Conservation (phyloP, 2,888 invertebrate species). For the Dichetophora obliterata region DNA sequence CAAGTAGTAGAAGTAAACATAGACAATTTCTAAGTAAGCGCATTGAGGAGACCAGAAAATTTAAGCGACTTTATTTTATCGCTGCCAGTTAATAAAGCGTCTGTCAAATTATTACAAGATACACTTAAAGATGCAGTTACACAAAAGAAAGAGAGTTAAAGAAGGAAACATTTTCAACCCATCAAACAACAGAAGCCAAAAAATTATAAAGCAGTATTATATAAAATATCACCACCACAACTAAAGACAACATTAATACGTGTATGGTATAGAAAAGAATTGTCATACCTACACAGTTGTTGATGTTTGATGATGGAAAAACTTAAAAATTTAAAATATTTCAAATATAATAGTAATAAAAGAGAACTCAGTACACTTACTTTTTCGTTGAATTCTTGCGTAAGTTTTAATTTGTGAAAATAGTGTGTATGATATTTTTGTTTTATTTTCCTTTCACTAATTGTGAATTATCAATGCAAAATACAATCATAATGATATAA, state of each 20-base stretch:
- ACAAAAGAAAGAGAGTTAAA: background rate
- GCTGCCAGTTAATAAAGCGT: too few relatives aligned
- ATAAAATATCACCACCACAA: conserved; percentile 8
- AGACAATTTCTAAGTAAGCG: too few relatives aligned
- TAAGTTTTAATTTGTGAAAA: background rate
- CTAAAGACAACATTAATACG: background rate
- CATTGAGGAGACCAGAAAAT: too few relatives aligned
- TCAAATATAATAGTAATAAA: background rate
- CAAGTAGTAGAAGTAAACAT: too few relatives aligned
- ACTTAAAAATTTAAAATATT: background rate
- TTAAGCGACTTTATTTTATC: too few relatives aligned
- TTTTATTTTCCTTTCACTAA: background rate
- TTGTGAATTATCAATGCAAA: conserved; percentile 28
- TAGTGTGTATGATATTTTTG: background rate
- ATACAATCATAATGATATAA: conserved; percentile 38
- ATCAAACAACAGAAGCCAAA: background rate
- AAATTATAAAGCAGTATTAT: background rate
- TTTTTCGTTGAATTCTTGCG: conserved; percentile 12
- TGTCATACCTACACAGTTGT: background rate
- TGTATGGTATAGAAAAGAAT: background rate
- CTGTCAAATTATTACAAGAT: too few relatives aligned
- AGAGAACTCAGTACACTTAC: conserved; percentile 6
- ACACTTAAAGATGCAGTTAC: background rate
- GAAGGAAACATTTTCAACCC: background rate
- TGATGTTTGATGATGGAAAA: conserved; percentile 2